phyloP scores from a whole-genome alignment of 2,797 vertebrate species.

The Enteromius anoplus region DNA sequence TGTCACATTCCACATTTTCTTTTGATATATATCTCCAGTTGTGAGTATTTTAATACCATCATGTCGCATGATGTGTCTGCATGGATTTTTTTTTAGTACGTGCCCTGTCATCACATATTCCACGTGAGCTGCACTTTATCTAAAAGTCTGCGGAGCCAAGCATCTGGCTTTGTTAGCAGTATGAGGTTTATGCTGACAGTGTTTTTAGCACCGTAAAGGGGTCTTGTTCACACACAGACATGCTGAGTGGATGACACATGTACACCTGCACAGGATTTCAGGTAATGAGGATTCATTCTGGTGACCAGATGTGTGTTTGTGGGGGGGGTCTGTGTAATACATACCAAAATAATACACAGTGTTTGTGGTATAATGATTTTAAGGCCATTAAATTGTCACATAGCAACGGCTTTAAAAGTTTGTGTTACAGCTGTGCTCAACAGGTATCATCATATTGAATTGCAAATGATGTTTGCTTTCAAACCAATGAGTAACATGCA shows the following conservation, averaged over 20 bases:
- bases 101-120: conserved; percentile 41
- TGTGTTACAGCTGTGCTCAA: neutral
- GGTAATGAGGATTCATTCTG: conserved; percentile 22
- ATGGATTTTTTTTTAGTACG: neutral
- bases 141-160: conserved; percentile 21
- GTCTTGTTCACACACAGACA: conserved; percentile 36
- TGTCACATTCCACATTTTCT: neutral
- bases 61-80: neutral
- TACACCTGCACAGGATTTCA: conserved; percentile 33
- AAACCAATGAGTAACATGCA: neutral
- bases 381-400: neutral
- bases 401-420: neutral
- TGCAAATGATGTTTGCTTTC: neutral
- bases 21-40: neutral
- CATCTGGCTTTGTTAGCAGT: conserved; percentile 45
- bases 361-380: neutral
- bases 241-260: conserved; percentile 46
- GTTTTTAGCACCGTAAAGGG: conserved; percentile 28
- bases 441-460: neutral
- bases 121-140: conserved; percentile 28
- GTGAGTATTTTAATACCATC: neutral
- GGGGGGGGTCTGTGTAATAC: neutral
- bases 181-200: conserved; percentile 47
- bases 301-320: conserved; percentile 37
- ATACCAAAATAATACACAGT: neutral